phyloP scores from a whole-genome alignment of 2,888 invertebrate genomes.

The Apodemia zela region DNA sequence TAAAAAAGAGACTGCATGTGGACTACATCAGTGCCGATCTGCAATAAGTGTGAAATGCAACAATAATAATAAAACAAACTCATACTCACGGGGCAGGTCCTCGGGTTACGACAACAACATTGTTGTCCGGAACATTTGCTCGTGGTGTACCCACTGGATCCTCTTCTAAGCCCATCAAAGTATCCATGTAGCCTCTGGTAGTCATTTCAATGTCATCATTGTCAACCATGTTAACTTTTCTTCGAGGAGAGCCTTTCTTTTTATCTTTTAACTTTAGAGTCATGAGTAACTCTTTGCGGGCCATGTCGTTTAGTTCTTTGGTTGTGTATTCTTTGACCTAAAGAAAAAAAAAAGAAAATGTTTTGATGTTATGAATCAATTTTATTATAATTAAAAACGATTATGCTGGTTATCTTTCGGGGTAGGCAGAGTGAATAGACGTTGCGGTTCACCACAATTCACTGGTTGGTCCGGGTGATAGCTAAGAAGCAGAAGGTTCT shows the following conservation, averaged over 20 bases:
- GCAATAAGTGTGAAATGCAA: too few species aligned
- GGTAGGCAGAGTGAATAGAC: too few species aligned
- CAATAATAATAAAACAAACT: background rate
- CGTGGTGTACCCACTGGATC: conserved; percentile 61
- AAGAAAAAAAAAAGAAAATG: too few species aligned
- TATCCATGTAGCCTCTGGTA: conserved; percentile 48
- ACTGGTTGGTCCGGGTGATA: too few species aligned
- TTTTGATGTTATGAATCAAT: too few species aligned
- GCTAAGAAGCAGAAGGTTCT: too few species aligned
- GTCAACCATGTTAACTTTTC: conserved; percentile 35
- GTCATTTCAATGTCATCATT: conserved; percentile 36
- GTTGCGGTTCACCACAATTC: too few species aligned
- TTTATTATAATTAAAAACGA: too few species aligned
- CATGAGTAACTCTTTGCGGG: conserved; percentile 51
- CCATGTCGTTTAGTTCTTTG: conserved; percentile 62
- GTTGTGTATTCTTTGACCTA: conserved; percentile 49
- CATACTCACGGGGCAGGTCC: conserved; percentile 47
- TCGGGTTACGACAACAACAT: conserved; percentile 56
- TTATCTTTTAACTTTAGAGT: conserved; percentile 49
- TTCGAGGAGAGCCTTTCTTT: conserved; percentile 43
- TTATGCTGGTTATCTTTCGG: too few species aligned
- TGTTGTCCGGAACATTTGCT: conserved; percentile 53
- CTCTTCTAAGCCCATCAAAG: conserved; percentile 61
- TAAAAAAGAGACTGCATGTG: too few species aligned
- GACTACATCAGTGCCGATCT: too few species aligned